Conservation (phyloP, 2,797 vertebrate genomes). For the Pseudopleuronectes americanus region DNA sequence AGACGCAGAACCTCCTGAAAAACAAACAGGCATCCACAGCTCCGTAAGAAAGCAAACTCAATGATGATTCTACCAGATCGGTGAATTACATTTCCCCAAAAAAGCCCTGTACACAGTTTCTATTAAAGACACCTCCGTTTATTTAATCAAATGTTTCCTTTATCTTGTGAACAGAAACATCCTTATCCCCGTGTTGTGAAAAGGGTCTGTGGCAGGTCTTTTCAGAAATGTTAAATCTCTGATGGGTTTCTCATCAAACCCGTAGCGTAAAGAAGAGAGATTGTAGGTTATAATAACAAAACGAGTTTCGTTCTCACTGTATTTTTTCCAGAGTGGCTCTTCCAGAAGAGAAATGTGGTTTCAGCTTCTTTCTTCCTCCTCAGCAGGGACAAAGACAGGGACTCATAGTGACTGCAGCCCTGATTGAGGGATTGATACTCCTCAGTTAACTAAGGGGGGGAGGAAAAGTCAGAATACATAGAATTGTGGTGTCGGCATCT, state of each 20-base stretch:
- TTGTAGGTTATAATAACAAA: slow-evolving; percentile 12
- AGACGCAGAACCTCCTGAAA: slow-evolving; percentile 90
- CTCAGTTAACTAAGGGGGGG: slow-evolving; percentile 82
- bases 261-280: not conserved
- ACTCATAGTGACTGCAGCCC: slow-evolving; percentile 87
- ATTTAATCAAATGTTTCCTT: not conserved
- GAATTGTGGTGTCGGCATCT: not conserved
- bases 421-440: slow-evolving; percentile 94
- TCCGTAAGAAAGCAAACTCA: not conserved
- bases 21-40: slow-evolving; percentile 8
- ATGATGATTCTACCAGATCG: not conserved
- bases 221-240: not conserved
- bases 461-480: slow-evolving; percentile 1
- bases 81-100: not conserved
- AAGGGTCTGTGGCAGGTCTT: not conserved
- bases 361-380: slow-evolving; percentile 94
- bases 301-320: slow-evolving; percentile 80
- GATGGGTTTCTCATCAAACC: not conserved
- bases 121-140: not conserved
- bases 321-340: slow-evolving; percentile 93
- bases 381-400: slow-evolving; percentile 85
- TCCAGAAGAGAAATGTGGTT: slow-evolving; percentile 93
- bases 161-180: not conserved
- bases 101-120: not conserved
- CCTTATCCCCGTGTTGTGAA: slow-evolving; percentile 1